Evolutionary conservation across 2,797 vertebrate genomes (phyloP), one percentile per base, ranked within the genome.

Genomic region (Sebastes vulpes): DNA sequence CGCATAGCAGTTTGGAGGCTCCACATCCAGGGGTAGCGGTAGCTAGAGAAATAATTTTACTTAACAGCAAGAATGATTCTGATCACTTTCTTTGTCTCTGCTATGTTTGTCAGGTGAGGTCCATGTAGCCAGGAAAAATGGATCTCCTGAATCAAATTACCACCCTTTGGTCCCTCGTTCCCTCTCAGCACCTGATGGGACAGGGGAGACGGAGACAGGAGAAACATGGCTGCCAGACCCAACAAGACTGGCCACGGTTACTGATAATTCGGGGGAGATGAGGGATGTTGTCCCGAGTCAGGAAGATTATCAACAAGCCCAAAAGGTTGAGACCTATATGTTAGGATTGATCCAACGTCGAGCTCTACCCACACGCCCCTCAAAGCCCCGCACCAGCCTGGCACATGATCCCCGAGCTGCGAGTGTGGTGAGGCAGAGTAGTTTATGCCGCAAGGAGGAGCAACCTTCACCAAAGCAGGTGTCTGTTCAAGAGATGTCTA

Each of bases 301-400:
- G 73, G 95, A 93, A 18, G 89, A 93, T 77, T 83, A 75, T 69
- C 84, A 89, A 46, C 92, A 93, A 58, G 46, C 81, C 2, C 93
- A 93, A 25, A 94, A 93, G 6, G 84, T 96, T 32, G 96, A 97
- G 87, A 96, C 94, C 20, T 97, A 97, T 82, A 97, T 97, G 79
- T 89, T 95, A 16, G 95, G 96, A 50, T 89, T 98, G 50, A 94
- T 97, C 79, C 96, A 97, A 60, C 96, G 96, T 0, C 93, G 96
- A 38, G 87, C 92, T 28, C 74, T 93, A n/a, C 91, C 95, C 16
- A 81, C 89, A 3, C 91, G 96, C 14, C 91, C 95, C 29, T 93
- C 93, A 29, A 97, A 97, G 72, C 97, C 96, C 8, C 95, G 96
- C 31, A 97, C 97, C 2, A 97, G 93, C 63, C 89, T 96, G 32